Evolutionary conservation across 2,888 invertebrate species (phyloP).

Genomic region (Cosmia trapezina): DNA sequence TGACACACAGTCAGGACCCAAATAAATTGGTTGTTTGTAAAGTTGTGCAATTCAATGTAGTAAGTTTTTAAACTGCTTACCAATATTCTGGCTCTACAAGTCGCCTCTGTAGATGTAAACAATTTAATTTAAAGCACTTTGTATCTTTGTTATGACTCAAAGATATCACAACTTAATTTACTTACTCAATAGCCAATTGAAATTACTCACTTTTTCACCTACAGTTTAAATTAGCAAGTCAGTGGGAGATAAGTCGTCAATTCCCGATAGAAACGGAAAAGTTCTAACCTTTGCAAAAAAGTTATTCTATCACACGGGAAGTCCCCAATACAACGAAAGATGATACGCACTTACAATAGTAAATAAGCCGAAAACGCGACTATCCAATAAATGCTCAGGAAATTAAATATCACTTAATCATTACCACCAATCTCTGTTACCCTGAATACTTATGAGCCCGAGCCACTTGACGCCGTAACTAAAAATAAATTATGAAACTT

Average conservation of each 20-base stretch:
- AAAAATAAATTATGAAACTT: slow-evolving; percentile 70
- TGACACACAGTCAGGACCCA: neutral
- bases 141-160: slow-evolving; percentile 41
- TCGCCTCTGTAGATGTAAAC: neutral
- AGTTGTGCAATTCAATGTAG: neutral
- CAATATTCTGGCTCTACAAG: neutral
- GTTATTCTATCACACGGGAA: slow-evolving; percentile 36
- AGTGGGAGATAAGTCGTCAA: slow-evolving; percentile 9
- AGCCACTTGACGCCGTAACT: slow-evolving; percentile 55
- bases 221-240: slow-evolving; percentile 11
- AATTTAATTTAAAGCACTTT: slow-evolving; percentile 26
- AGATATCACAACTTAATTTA: slow-evolving; percentile 22
- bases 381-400: neutral
- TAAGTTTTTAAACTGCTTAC: slow-evolving; percentile 14
- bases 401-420: slow-evolving; percentile 20
- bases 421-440: slow-evolving; percentile 22
- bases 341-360: slow-evolving; percentile 47
- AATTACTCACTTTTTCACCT: slow-evolving; percentile 32
- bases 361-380: slow-evolving; percentile 11
- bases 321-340: slow-evolving; percentile 34
- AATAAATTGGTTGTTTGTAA: neutral
- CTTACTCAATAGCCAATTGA: slow-evolving; percentile 26
- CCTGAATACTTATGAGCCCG: slow-evolving; percentile 33
- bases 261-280: slow-evolving; percentile 10
- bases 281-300: slow-evolving; percentile 19